Conservation (phyloP, 1,140 invertebrate species). For the Marisa cornuarietis region DNA sequence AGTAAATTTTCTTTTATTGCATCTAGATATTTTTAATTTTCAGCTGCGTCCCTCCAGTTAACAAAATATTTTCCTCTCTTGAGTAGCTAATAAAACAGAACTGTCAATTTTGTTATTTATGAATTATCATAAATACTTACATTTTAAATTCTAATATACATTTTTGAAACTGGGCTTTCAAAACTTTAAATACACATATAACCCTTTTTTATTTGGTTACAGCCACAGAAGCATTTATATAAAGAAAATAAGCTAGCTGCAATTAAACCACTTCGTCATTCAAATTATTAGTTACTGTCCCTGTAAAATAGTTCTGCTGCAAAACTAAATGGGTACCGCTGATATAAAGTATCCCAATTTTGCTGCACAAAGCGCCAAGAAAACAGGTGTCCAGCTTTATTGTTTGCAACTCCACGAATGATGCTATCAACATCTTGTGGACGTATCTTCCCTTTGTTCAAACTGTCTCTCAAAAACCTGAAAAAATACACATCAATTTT, state of each 20-base stretch:
- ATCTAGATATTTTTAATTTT: too few relatives aligned
- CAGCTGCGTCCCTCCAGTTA: too few relatives aligned
- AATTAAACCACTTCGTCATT: neutral
- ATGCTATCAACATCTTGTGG: slow-evolving; percentile 77
- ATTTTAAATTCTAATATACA: too few relatives aligned
- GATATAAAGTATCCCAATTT: slow-evolving; percentile 72
- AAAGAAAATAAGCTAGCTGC: neutral
- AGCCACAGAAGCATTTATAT: neutral
- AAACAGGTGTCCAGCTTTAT: slow-evolving; percentile 76
- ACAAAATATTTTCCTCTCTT: too few relatives aligned
- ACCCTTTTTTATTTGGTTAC: too few relatives aligned
- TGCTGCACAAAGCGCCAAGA: slow-evolving; percentile 82
- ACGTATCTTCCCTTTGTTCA: slow-evolving; percentile 75
- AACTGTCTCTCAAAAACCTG: slow-evolving; percentile 74
- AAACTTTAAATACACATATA: too few relatives aligned
- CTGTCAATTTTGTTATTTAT: too few relatives aligned
- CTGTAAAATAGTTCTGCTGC: neutral
- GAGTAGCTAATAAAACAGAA: too few relatives aligned
- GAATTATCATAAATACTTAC: too few relatives aligned
- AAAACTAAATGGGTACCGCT: slow-evolving; percentile 26
- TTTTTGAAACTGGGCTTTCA: too few relatives aligned
- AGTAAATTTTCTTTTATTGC: too few relatives aligned
- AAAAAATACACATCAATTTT: slow-evolving; percentile 14
- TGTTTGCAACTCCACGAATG: slow-evolving; percentile 75
- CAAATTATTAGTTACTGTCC: neutral